Evolutionary conservation across 2,797 vertebrate species (phyloP).

Genomic region (Ctenochaetus hawaiiensis): DNA sequence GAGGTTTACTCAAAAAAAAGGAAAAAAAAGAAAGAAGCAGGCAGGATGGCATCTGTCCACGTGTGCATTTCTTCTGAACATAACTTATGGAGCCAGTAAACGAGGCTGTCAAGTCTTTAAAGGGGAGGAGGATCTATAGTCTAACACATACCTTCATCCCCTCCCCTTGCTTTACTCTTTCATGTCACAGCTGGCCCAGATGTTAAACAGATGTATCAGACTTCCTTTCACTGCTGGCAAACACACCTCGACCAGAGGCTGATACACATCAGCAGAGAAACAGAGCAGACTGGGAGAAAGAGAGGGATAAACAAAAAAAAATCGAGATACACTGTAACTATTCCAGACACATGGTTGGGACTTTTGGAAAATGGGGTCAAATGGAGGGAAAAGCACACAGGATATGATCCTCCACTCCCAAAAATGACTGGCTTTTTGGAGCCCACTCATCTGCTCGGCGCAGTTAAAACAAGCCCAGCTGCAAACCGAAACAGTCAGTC

Average conservation of each 20-base stretch:
- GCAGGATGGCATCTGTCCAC: slow-evolving; percentile 42
- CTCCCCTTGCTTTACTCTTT: slow-evolving; percentile 60
- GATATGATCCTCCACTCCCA: slow-evolving; percentile 48
- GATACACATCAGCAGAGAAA: slow-evolving; percentile 59
- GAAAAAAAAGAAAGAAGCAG: background rate
- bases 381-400: slow-evolving; percentile 39
- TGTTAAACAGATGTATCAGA: slow-evolving; percentile 84
- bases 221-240: slow-evolving; percentile 71
- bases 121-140: slow-evolving; percentile 56
- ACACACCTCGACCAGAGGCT: slow-evolving; percentile 55
- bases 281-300: slow-evolving; percentile 37
- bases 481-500: slow-evolving; percentile 51
- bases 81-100: slow-evolving; percentile 43
- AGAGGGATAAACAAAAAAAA: slow-evolving; percentile 49
- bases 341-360: slow-evolving; percentile 48
- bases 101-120: slow-evolving; percentile 53
- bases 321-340: slow-evolving; percentile 17
- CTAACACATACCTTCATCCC: slow-evolving; percentile 60
- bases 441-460: slow-evolving; percentile 34
- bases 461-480: slow-evolving; percentile 65
- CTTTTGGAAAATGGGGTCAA: slow-evolving; percentile 62
- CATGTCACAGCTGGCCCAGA: slow-evolving; percentile 80
- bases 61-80: slow-evolving; percentile 31
- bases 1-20: slow-evolving; percentile 14
- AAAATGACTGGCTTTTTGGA: slow-evolving; percentile 36